A percentile compares a stretch with the other conserved stretches of the same genome.
Conservation (phyloP, 2,888 invertebrate genomes). For the Leucophenga montana region DNA sequence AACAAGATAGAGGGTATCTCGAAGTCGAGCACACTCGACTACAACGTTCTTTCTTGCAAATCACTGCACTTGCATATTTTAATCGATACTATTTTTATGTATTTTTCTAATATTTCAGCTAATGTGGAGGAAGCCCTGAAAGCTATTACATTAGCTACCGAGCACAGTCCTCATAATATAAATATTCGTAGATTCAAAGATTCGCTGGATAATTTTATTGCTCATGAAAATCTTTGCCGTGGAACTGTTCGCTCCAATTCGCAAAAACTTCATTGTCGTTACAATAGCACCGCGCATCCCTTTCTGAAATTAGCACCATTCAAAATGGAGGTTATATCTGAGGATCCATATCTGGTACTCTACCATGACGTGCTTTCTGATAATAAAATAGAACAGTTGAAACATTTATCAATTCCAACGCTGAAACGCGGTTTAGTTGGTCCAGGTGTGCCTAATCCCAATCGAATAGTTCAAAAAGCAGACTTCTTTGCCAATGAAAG, state of each 20-base stretch:
- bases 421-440: slow-evolving; percentile 24
- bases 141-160: neutral
- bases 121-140: no score
- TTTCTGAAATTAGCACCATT: slow-evolving; percentile 37
- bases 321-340: slow-evolving; percentile 32
- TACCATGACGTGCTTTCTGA: slow-evolving; percentile 39
- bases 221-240: slow-evolving; percentile 28
- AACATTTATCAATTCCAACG: neutral
- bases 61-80: no score
- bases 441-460: neutral
- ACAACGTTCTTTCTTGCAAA: no score
- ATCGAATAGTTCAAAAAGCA: neutral
- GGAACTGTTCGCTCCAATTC: neutral
- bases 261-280: slow-evolving; percentile 29
- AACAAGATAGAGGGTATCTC: no score
- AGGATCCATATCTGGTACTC: slow-evolving; percentile 34
- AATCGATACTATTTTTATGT: no score
- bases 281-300: slow-evolving; percentile 30
- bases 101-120: no score
- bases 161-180: neutral
- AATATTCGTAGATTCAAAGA: neutral
- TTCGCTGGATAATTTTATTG: neutral
- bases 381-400: slow-evolving; percentile 29
- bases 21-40: no score
- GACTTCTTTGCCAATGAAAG: neutral